Conservation (phyloP, 2,113 vertebrate genomes). For the Psephotus haematonotus region DNA sequence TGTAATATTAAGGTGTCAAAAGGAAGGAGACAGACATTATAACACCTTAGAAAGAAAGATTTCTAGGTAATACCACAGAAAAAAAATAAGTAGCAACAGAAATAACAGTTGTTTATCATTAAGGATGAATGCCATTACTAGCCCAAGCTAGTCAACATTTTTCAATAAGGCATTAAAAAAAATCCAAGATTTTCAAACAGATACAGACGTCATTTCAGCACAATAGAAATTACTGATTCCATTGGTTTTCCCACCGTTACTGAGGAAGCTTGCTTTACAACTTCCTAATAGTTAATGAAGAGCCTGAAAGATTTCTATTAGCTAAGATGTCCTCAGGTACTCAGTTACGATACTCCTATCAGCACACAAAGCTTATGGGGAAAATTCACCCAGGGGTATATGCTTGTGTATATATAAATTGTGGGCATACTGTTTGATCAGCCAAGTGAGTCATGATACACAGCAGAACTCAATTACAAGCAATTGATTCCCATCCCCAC, state of each 20-base stretch:
- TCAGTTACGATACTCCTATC: rapidly evolving
- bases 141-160: background rate
- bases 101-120: background rate
- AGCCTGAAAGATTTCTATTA: background rate
- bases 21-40: background rate
- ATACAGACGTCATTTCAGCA: background rate
- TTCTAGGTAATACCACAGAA: background rate
- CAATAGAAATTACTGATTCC: background rate
- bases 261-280: background rate
- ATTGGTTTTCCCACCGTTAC: background rate
- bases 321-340: background rate
- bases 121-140: background rate
- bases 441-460: background rate
- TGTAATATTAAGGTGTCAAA: background rate
- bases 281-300: background rate
- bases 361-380: background rate
- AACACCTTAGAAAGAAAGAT: background rate
- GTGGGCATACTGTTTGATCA: background rate
- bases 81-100: background rate
- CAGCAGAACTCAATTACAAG: background rate
- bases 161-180: background rate
- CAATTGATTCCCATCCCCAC: background rate
- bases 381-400: background rate
- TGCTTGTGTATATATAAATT: background rate
- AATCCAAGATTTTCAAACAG: background rate